Evolutionary conservation across 2,888 invertebrate species (phyloP), one percentile per base, ranked within the genome.

Genomic region (Pocota personata): DNA sequence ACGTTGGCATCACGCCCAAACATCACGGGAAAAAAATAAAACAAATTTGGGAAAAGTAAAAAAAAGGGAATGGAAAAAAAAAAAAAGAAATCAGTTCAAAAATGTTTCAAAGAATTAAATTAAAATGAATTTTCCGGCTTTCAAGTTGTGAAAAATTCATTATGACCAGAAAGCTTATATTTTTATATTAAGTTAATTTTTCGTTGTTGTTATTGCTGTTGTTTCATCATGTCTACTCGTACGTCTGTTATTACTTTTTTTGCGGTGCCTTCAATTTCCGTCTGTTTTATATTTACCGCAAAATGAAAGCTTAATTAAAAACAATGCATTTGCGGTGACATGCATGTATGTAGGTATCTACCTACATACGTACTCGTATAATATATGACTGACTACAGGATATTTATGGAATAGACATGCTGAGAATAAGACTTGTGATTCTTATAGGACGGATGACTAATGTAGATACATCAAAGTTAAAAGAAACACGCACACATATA

Each of bases 241-340:
- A 82, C 73, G 67, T 83, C 32, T 71, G 76, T 77, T 82, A 86
- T 86, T 82, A 76, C 76, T 40, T 82, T 71, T 76, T 75, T 80
- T 82, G 86, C 46, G 86, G 86, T 86, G 76, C 82, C 77, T 77
- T 82, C 82, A 82, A 86, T 86, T 82, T 86, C 82, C 86, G 86
- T 86, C 64, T 82, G 86, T 82, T 86, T 86, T 76, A 82, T 72
- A 86, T 86, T 86, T 82, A 86, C 86, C 86, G 48, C 86, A 86
- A 77, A 86, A 72, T 86, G 82, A 86, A 86, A 86, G 86, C 86
- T 86, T 86, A 86, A 86, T 86, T 86, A 86, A 86, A 86, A 86
- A 77, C 86, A 86, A 86, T 86, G 76, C 86, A 82, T 86, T 86
- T 86, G 86, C 52, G 86, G 86, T 86, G 82, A 77, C 82, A 77